Base-by-base conservation (phyloP, 2,888 invertebrate species). In the Drosophila demipolita region DNA sequence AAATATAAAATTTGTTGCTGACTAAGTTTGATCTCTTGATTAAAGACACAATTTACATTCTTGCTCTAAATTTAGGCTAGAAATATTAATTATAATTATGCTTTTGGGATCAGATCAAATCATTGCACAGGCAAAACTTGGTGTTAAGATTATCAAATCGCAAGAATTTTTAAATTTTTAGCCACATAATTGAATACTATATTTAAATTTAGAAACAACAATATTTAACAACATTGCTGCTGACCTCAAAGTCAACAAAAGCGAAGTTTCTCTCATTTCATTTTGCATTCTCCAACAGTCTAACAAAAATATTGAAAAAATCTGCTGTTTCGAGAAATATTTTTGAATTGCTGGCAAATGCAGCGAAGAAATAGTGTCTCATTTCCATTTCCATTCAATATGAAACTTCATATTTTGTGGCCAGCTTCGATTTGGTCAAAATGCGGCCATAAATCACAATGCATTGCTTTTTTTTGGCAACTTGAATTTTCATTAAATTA, bases 401-500 rank as follows among this genome's bases (percentile, higher is more conserved):
- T 59, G 59, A 48, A 64, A 59, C 67, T 85, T 76, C 59, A 74
- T 67, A 68, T 83, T 73, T 72, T 80, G 66, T 85, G 60, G 71
- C 80, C 54, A 80, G 72, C 72, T 74, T 77, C 79, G 76, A 79
- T 74, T 53, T n/a, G 65, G 42, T 54, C 65, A 26, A 58, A 53
- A 53, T 59, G 67, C 45, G 61, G 35, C 59, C 84, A 87, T 84
- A 84, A 84, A 89, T 84, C 89, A 87, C 74, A 76, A 64, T 63
- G 69, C 67, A 88, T 83, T 29, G 29, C 5, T 29, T 73, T 61
- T 48, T 87, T 80, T 88, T 88, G 83, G 83, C 87, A 82, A 84
- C 79, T 84, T 82, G 66, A 79, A 82, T 77, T 86, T 84, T 87
- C 87, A 84, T 84, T 87, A 87, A 84, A 84, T 87, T 84, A 87